Base-by-base conservation (phyloP, 2,113 vertebrate genomes). In the Clinocottus analis region DNA sequence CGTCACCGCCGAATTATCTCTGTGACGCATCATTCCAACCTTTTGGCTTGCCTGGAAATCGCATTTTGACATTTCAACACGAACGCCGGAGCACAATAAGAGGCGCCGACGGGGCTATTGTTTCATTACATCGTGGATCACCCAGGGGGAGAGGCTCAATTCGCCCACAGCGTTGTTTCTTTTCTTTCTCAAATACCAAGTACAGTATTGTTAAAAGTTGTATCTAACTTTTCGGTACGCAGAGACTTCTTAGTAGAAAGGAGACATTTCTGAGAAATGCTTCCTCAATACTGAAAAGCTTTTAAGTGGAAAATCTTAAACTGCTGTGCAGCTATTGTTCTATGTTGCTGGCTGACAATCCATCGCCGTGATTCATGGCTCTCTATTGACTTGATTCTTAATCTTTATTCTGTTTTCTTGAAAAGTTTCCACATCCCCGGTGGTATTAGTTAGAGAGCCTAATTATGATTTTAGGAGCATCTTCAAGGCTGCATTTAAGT, bases 241-340 rank as follows among this genome's bases (percentile, higher is more conserved):
- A 64, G 35, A 23, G 10, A 61, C 29, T 31, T 31, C 29, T 31
- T 31, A 31, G 29, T 31, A 31, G 2, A 3, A 31, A 31, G 4
- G 29, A 31, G 29, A 31, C 29, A 31, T 80, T 70, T 71, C 21
- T 23, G 8, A 47, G 13, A 75, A 86, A 51, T 53, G 35, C 13
- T 5, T 0, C 55, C 11, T 17, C 14, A 35, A 5, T 47, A n/a
- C 39, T 69, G 17, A 61, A 60, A 68, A 76, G 7, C 31, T n/a
- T 45, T n/a, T 10, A 8, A 31, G 3, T 14, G n/a, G 10, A 58
- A 70, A 72, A 53, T 17, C 1, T 73, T 59, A 23, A 59, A 35
- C 27, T 69, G 49, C 27, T 69, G 49, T 35, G 41, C 21, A 35
- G 19, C 27, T 47, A 1, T 0, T 59, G 9, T 56, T 41, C 21